Evolutionary conservation across 2,888 invertebrate genomes (phyloP), one percentile per base, ranked within the genome.

Genomic region (Artemia sinica): DNA sequence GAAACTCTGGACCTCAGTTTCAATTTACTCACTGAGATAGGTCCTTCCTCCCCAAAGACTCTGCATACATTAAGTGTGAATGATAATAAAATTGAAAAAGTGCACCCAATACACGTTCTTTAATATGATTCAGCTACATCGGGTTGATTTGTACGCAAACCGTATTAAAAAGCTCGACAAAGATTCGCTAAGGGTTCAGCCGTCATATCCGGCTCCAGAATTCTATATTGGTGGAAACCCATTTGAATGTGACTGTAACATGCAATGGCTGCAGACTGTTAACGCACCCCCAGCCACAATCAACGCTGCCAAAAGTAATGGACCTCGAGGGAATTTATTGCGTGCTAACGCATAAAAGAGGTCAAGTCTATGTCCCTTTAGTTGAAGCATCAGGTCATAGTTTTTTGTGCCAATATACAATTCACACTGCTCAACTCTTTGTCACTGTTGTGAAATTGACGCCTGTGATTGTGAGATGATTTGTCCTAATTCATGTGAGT

Each of bases 401-500:
- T 78, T 90, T 90, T 79, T 81, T 91, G 73, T 91, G 90, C 79
- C 86, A 86, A 76, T 91, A 91, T 77, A 85, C 87, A 72, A 84
- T 86, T 72, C 88, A 90, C 76, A n/a, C n/a, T 92, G 91, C 78
- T 89, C 89, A 77, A 87, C 89, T 8, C 79, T 88, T 72, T 92
- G 91, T 76, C 88, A 89, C 76, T 92, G 91, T 76, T 92, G 91
- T 78, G 90, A 91, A 77, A 92, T 89, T 76, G 90, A 90, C 75
- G 89, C 89, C 52, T 92, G 91, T 77, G 91, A 92, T 79, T 92
- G 91, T 80, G 88, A 91, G 81, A 90, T 90, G 87, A 89, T 88
- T 68, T 92, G 91, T 75, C 91, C 91, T 48, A 83, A 82, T 69
- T 88, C 88, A 76, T 92, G 91, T 79, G 87, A 87, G 69, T 92